Percentiles rank a stretch among this genome's conserved stretches.
phyloP scores from a whole-genome alignment of 2,888 invertebrate genomes.

The Leucania comma region DNA sequence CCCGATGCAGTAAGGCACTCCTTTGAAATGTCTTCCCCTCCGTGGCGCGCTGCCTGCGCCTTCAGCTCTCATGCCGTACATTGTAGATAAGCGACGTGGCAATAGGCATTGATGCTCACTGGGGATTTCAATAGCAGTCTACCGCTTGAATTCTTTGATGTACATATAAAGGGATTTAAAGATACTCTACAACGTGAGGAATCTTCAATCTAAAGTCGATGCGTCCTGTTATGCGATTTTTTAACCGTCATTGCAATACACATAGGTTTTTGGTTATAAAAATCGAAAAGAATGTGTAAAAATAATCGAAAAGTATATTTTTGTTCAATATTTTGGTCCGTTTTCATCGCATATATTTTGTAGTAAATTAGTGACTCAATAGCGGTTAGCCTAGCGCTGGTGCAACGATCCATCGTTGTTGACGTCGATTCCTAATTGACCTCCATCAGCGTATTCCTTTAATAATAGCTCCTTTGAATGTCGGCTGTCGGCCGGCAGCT shows the following conservation, averaged over 20 bases:
- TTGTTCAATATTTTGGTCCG: background rate
- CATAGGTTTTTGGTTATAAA: background rate
- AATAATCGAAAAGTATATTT: background rate
- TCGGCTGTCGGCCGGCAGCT: slow-evolving; percentile 74
- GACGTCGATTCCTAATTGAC: slow-evolving; percentile 81
- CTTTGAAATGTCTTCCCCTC: slow-evolving; percentile 78
- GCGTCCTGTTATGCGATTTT: slow-evolving; percentile 55
- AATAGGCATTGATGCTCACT: slow-evolving; percentile 89
- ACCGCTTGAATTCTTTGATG: slow-evolving; percentile 84
- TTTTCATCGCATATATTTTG: background rate
- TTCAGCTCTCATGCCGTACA: slow-evolving; percentile 76
- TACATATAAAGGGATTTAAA: slow-evolving; percentile 83
- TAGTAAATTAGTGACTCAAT: slow-evolving; percentile 1
- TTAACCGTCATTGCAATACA: background rate
- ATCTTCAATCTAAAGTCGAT: slow-evolving; percentile 78
- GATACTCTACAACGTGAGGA: slow-evolving; percentile 78
- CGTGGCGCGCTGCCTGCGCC: slow-evolving; percentile 52
- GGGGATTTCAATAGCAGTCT: slow-evolving; percentile 87
- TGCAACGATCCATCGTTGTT: slow-evolving; percentile 60
- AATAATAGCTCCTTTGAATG: slow-evolving; percentile 85
- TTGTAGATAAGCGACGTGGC: slow-evolving; percentile 88
- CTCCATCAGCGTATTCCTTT: slow-evolving; percentile 80
- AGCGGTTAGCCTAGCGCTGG: slow-evolving; percentile 52
- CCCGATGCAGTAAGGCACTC: slow-evolving; percentile 80
- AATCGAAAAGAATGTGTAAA: background rate